Evolutionary conservation across 2,113 vertebrate species (phyloP), one percentile per base, ranked within the genome.

Genomic region (Mionectes macconnelli): DNA sequence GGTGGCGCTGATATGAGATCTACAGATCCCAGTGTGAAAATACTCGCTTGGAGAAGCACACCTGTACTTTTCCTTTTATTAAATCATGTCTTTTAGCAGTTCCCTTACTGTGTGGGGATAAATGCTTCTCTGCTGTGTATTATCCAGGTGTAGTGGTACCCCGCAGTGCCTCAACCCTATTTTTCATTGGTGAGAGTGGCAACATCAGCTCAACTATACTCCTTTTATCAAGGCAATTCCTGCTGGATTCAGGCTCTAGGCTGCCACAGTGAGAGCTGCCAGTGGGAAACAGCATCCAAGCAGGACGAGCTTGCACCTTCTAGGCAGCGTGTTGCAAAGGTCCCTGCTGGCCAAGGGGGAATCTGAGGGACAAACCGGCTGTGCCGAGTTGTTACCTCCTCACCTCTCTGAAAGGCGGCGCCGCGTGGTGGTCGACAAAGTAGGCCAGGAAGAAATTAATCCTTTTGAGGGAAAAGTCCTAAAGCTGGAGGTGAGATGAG

Each of bases 401-500:
- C 11, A 3, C 14, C 27, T 31, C 33, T 76, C 53, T 39, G 27
- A 45, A 23, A 66, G 60, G 27, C 2, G 3, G 21, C 17, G 59
- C 16, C 31, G 5, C 0, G 0, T 35, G 75, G 55, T 3, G 1
- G 50, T 37, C 7, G 3, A 42, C 49, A 40, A 39, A 78, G 66
- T 5, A 8, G 66, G 30, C 10, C 39, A 52, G 42, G 39, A 33
- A 76, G 49, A 77, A 55, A 14, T 4, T 0, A 47, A 59, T 20
- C 20, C 4, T 2, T 60, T 79, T 12, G 5, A 88, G 79, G 75
- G 59, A 53, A 53, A 64, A 73, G 4, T 21, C 57, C 57, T 22
- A 4, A 53, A 83, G 83, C 57, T 15, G 9, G 82, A 77, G 40
- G 37, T 31, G 76, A 85, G 78, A 72, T 60, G 62, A 92, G 52